Evolutionary conservation across 2,888 invertebrate genomes (phyloP).

Genomic region (Dioctria linearis): DNA sequence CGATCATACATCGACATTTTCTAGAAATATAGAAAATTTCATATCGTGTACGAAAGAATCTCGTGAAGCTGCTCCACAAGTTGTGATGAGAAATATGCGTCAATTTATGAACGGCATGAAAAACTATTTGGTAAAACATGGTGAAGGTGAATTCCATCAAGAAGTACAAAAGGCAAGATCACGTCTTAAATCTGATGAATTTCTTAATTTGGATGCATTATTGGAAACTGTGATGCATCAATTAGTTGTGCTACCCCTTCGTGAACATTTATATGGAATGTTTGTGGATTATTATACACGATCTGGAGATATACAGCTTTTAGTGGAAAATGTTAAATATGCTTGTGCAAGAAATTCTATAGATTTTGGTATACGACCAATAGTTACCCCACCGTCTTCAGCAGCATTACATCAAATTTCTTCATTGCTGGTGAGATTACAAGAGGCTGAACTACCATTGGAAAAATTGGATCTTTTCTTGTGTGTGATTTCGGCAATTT

Average conservation of each 20-base stretch:
- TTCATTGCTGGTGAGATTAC: conserved; percentile 84
- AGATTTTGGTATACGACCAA: conserved; percentile 73
- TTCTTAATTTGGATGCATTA: conserved; percentile 95
- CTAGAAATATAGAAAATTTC: conserved; percentile 93
- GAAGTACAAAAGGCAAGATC: conserved; percentile 80
- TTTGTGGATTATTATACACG: conserved; percentile 91
- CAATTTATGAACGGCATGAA: conserved; percentile 99
- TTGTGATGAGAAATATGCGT: conserved; percentile 91
- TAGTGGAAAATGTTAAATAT: conserved; percentile 73
- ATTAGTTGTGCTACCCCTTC: conserved; percentile 88
- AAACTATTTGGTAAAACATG: conserved; percentile 96
- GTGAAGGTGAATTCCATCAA: conserved; percentile 92
- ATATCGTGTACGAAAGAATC: conserved; percentile 94
- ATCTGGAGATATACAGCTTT: conserved; percentile 79
- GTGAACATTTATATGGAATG: conserved; percentile 86
- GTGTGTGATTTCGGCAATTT: conserved; percentile 90
- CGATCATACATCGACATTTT: conserved; percentile 91
- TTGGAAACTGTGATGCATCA: conserved; percentile 95
- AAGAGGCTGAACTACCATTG: conserved; percentile 92
- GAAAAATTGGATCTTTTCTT: conserved; percentile 94
- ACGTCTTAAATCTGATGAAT: conserved; percentile 89
- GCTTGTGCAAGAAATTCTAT: conserved; percentile 67
- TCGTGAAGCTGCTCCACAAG: conserved; percentile 88
- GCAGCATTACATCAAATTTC: conserved; percentile 84
- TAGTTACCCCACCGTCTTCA: conserved; percentile 84